Base-by-base conservation (phyloP, 2,797 vertebrate genomes). In the Euphonia xanthogaster region DNA sequence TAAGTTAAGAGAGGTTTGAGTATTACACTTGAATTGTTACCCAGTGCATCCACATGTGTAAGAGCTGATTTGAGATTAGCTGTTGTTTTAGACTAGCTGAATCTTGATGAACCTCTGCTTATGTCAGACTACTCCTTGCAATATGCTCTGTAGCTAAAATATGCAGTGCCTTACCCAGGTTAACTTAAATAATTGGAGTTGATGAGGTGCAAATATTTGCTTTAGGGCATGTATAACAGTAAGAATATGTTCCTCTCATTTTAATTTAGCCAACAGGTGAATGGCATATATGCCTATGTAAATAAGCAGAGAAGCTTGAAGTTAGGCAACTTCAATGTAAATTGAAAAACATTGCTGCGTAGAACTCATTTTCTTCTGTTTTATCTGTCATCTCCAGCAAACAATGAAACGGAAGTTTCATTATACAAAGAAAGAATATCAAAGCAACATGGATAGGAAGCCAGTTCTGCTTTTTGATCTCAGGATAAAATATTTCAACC, bases 231-330 rank as follows among this genome's bases (percentile, higher is more conserved):
- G 24, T 73, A 27, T 60, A 73, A 57, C 48, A 79, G n/a, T 93
- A 75, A 65, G 24, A 78, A 21, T 79, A 61, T 60, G 51, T 74
- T 94, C 48, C 20, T 84, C 55, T 88, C 39, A 45, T 81, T 94
- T 87, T 87, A 74, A 88, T 77, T 85, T 86, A 91, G 25, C 60
- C 93, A 95, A 93, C 86, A 97, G 80, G 94, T 96, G 48, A 90
- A 57, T 79, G 60, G 44, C 22, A 22, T 71, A 21, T 54, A 53
- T 68, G 50, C 73, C 68, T 71, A 31, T 73, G 33, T 66, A 86
- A 94, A 91, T 86, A 89, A 84, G 50, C 58, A 88, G 72, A 80
- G 70, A 74, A 60, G 25, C 81, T 37, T 71, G 53, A 85, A 86
- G 68, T 92, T 93, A 65, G 3, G 31, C 71, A 85, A 83, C 39